Percentiles rank a stretch among this genome's conserved stretches.
These are phyloP conservation scores for Frieseomelitta varia DNA, from an alignment of 1,140 invertebrate genomes.

Conservation along the genomic window DNA sequence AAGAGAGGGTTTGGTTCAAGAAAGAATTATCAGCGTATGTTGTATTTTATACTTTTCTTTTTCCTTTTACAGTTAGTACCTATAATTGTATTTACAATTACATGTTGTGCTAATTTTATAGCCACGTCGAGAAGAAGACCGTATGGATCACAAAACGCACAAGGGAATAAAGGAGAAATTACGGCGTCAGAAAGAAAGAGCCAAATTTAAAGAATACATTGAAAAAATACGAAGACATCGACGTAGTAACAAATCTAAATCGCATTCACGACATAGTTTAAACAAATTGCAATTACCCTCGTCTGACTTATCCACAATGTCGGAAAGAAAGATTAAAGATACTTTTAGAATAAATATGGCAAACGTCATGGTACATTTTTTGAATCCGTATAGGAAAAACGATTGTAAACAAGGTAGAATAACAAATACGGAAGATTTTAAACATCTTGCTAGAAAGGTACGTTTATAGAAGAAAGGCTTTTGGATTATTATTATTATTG, in stretches of 20 bases:
- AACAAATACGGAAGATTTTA: slow-evolving; percentile 95
- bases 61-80: slow-evolving; percentile 1
- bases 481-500: neutral
- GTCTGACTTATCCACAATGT: slow-evolving; percentile 72
- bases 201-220: slow-evolving; percentile 79
- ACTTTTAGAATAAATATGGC: slow-evolving; percentile 94
- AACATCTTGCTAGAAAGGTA: slow-evolving; percentile 97
- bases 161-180: slow-evolving; percentile 91
- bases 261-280: slow-evolving; percentile 72
- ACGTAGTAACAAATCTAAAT: slow-evolving; percentile 78
- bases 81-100: neutral
- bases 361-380: slow-evolving; percentile 92
- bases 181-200: slow-evolving; percentile 86
- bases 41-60: slow-evolving; percentile 45
- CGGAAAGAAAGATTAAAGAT: slow-evolving; percentile 90
- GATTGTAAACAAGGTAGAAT: slow-evolving; percentile 94
- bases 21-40: slow-evolving; percentile 88
- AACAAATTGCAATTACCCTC: slow-evolving; percentile 74
- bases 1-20: slow-evolving; percentile 85
- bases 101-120: slow-evolving; percentile 71
- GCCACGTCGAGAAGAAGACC: slow-evolving; percentile 90
- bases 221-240: slow-evolving; percentile 78
- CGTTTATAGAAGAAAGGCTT: neutral
- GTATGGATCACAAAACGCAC: slow-evolving; percentile 87
- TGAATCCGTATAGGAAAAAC: slow-evolving; percentile 94